Evolutionary conservation across 2,113 vertebrate species (phyloP).

Genomic region (Nothoprocta pentlandii): DNA sequence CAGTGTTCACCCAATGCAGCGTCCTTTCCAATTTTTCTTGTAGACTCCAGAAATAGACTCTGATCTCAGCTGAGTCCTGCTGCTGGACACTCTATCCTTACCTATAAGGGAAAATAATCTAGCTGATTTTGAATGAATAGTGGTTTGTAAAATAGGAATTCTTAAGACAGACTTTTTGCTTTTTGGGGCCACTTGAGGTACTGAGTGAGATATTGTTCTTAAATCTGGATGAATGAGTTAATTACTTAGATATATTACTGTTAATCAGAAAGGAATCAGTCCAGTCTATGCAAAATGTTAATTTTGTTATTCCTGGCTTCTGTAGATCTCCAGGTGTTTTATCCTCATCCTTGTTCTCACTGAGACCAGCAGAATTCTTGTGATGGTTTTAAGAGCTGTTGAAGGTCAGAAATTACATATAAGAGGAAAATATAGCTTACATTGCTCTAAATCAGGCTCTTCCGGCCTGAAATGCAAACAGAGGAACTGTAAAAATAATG

Average conservation of each 20-base stretch:
- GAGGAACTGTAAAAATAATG: neutral
- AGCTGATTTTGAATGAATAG: neutral
- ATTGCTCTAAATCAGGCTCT: neutral
- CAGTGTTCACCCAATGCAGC: neutral
- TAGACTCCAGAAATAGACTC: slow-evolving; percentile 1
- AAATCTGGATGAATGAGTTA: neutral
- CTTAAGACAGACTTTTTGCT: neutral
- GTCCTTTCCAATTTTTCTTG: slow-evolving; percentile 9
- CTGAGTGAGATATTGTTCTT: neutral
- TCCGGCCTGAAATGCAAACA: neutral
- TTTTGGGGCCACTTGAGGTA: neutral
- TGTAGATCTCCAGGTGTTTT: neutral
- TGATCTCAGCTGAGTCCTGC: neutral
- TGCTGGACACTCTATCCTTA: neutral
- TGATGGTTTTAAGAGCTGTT: neutral
- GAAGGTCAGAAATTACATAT: neutral
- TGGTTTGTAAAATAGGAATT: neutral
- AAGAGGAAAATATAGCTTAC: neutral
- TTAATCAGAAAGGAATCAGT: neutral
- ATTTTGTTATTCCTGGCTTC: neutral
- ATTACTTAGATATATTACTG: neutral
- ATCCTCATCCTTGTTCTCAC: neutral
- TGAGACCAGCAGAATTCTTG: neutral
- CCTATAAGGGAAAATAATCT: neutral
- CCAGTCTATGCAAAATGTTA: neutral